Evolutionary conservation across 2,797 vertebrate genomes (phyloP).

Genomic region (Onychomys leucogaster): DNA sequence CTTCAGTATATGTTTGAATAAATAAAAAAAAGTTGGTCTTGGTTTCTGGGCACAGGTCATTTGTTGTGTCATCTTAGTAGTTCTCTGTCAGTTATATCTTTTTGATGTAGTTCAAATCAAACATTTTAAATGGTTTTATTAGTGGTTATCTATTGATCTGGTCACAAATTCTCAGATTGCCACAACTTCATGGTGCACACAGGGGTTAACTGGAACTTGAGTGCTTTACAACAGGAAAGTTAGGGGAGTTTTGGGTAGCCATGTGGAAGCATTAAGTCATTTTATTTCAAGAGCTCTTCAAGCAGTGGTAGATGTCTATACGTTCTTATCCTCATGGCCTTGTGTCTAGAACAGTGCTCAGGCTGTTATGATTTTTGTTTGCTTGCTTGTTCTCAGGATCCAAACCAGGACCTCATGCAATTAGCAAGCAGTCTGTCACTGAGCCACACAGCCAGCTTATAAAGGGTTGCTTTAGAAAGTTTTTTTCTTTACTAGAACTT

Average conservation of each 20-base stretch:
- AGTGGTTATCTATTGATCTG: not conserved
- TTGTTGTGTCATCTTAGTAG: conserved; percentile 27
- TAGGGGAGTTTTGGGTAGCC: not conserved
- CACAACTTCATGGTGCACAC: not conserved
- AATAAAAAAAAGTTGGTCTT: conserved; percentile 8
- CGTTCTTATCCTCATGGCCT: not conserved
- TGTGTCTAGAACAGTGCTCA: not conserved
- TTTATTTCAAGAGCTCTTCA: conserved; percentile 44
- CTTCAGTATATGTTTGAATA: not conserved
- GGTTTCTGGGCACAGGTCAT: not conserved
- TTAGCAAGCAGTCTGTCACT: not conserved
- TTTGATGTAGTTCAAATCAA: conserved; percentile 42
- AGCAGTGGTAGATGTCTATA: not conserved
- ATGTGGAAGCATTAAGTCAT: conserved; percentile 21
- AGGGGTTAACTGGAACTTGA: not conserved
- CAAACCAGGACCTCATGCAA: not conserved
- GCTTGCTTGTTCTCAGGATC: no score
- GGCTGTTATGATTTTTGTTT: not conserved
- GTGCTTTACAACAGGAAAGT: not conserved
- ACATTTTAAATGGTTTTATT: not conserved
- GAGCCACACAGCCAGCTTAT: no score
- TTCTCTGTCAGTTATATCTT: not conserved
- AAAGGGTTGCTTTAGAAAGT: not conserved
- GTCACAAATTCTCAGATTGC: conserved; percentile 1
- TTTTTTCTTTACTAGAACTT: conserved; percentile 26